Percentiles rank a stretch among this genome's conserved stretches.
Evolutionary conservation across 1,140 invertebrate genomes (phyloP).

Genomic region (Eumeta japonica): DNA sequence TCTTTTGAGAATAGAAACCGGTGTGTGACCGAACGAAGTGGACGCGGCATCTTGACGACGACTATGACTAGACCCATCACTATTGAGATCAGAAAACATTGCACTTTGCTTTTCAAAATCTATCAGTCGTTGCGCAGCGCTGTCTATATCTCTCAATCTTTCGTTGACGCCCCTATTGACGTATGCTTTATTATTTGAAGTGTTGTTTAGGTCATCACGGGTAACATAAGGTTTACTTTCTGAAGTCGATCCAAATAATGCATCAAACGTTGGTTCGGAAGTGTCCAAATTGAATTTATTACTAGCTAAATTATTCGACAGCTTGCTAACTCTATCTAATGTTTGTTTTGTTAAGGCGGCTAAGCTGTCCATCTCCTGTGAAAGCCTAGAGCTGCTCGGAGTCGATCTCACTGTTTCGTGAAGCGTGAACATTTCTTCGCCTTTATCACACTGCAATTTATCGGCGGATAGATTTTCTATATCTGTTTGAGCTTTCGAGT

Average conservation of each 20-base stretch:
- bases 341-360: conserved; percentile 67
- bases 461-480: too few relatives aligned
- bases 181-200: conserved; percentile 27
- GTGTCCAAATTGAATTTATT: conserved; percentile 43
- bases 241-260: conserved; percentile 30
- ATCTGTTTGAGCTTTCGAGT: too few relatives aligned
- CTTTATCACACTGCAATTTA: conserved; percentile 24
- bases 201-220: conserved; percentile 31
- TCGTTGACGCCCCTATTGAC: conserved; percentile 41
- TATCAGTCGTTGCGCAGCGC: conserved; percentile 52
- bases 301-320: conserved; percentile 57
- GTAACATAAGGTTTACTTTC: too few relatives aligned
- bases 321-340: conserved; percentile 65
- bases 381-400: conserved; percentile 50
- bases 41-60: conserved; percentile 40
- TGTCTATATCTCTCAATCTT: conserved; percentile 52
- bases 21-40: conserved; percentile 49
- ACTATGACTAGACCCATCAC: conserved; percentile 51
- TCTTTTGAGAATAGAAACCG: conserved; percentile 76
- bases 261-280: conserved; percentile 29
- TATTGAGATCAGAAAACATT: conserved; percentile 54
- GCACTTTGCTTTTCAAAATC: conserved; percentile 56
- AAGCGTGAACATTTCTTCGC: conserved; percentile 39
- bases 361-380: conserved; percentile 63
- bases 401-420: conserved; percentile 46